A percentile compares a stretch with the other conserved stretches of the same genome.
These are phyloP conservation scores for Nibea albiflora DNA, from an alignment of 2,113 vertebrate genomes.

Conservation along the genomic window DNA sequence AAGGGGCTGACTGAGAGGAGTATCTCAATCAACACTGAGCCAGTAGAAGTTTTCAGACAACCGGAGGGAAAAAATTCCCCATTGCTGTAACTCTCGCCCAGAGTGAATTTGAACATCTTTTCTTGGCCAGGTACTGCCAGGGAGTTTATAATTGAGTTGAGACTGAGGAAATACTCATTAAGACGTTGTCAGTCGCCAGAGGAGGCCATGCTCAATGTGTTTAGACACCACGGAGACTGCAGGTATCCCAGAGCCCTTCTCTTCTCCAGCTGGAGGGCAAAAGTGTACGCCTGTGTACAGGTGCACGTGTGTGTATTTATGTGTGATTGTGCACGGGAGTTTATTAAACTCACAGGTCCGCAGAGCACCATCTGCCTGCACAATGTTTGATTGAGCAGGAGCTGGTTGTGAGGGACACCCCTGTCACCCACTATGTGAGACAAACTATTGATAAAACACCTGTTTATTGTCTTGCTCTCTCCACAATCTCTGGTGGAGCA, in stretches of 20 bases:
- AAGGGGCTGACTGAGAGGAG: conserved; percentile 20
- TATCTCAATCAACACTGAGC: conserved; percentile 57
- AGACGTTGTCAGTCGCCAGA: conserved; percentile 80
- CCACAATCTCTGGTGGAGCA: conserved; percentile 29
- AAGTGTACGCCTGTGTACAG: conserved; percentile 33
- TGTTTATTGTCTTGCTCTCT: conserved; percentile 60
- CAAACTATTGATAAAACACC: conserved; percentile 71
- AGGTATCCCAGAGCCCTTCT: conserved; percentile 68
- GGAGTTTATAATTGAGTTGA: conserved; percentile 78
- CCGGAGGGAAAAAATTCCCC: conserved; percentile 54
- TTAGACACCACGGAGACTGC: conserved; percentile 76
- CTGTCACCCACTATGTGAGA: conserved; percentile 63
- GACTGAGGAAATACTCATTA: conserved; percentile 81
- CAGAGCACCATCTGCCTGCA: conserved; percentile 79
- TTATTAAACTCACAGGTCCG: conserved; percentile 70
- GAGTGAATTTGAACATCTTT: conserved; percentile 53
- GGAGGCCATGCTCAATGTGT: conserved; percentile 68
- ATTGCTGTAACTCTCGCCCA: conserved; percentile 38
- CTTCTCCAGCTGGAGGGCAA: conserved; percentile 78
- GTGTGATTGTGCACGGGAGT: conserved; percentile 50
- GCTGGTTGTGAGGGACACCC: conserved; percentile 66
- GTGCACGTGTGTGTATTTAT: conserved; percentile 38
- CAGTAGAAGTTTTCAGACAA: conserved; percentile 54
- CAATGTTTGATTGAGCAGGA: conserved; percentile 69
- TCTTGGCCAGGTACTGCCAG: conserved; percentile 54